These are phyloP conservation scores for Drosophila heteroneura DNA, from an alignment of 2,888 invertebrate species.

Conservation along the genomic window DNA sequence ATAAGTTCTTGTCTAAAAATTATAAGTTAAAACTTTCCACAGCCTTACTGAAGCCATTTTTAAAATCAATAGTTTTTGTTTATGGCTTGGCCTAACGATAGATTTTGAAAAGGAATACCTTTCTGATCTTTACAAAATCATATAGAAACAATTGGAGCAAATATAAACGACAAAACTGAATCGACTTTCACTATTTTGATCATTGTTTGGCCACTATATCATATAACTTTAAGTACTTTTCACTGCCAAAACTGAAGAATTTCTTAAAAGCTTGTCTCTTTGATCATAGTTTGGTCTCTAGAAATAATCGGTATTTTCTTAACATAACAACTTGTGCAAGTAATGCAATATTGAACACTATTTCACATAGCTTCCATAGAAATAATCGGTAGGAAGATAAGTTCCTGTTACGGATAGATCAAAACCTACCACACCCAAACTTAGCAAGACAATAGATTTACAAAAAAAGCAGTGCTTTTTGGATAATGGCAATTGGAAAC, in stretches of 20 bases:
- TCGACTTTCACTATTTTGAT: too few species aligned
- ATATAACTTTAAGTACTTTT: neutral
- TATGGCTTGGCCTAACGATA: neutral
- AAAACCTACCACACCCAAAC: too few species aligned
- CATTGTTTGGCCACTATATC: neutral
- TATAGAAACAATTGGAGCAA: neutral
- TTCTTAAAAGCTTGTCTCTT: neutral
- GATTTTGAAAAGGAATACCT: neutral
- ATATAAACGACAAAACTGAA: neutral
- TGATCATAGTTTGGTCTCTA: neutral
- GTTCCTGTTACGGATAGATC: rapidly evolving
- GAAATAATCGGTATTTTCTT: rapidly evolving
- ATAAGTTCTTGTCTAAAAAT: neutral
- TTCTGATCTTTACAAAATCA: neutral
- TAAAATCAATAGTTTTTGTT: neutral
- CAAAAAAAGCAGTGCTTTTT: too few species aligned
- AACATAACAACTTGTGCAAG: neutral
- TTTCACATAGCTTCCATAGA: neutral
- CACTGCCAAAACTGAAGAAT: neutral
- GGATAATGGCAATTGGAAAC: too few species aligned
- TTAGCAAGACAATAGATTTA: too few species aligned
- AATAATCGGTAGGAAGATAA: neutral
- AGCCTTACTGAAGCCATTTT: neutral
- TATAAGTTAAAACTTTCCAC: neutral
- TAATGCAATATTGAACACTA: neutral